Conservation (phyloP, 2,888 invertebrate genomes). For the Macrosoma leucophasiata region DNA sequence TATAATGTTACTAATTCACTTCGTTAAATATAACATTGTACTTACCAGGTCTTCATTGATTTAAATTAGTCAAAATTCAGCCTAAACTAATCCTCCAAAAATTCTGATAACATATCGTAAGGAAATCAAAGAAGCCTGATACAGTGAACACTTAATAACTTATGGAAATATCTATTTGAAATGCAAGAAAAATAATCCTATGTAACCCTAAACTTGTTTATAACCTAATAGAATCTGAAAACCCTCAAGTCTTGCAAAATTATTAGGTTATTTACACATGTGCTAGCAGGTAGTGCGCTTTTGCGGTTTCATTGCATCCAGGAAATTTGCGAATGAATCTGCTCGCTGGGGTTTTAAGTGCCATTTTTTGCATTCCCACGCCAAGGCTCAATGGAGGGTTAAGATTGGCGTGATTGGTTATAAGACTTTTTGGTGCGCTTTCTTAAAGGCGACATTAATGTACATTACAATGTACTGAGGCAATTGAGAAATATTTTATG, state of each 20-base stretch:
- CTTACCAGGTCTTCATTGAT: too few relatives aligned
- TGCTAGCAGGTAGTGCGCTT: slow-evolving; percentile 57
- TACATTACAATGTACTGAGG: too few relatives aligned
- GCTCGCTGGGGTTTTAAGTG: slow-evolving; percentile 41
- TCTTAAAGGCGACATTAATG: too few relatives aligned
- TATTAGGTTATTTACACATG: slow-evolving; percentile 24
- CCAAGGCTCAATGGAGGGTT: slow-evolving; percentile 38
- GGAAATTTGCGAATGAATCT: slow-evolving; percentile 68
- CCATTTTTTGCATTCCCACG: slow-evolving; percentile 68
- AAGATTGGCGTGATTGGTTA: slow-evolving; percentile 34
- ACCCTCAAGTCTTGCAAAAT: slow-evolving; percentile 13
- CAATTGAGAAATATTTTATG: too few relatives aligned
- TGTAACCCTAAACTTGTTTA: slow-evolving; percentile 7
- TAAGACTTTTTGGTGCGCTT: too few relatives aligned
- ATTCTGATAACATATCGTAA: too few relatives aligned
- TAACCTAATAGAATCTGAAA: slow-evolving; percentile 9
- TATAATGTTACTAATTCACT: too few relatives aligned
- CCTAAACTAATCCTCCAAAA: too few relatives aligned
- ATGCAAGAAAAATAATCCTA: not conserved
- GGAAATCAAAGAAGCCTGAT: too few relatives aligned
- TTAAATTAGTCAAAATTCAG: too few relatives aligned
- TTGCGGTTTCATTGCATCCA: slow-evolving; percentile 69
- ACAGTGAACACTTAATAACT: too few relatives aligned
- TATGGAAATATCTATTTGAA: slow-evolving; percentile 1
- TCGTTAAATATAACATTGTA: too few relatives aligned